These are phyloP conservation scores for Arion vulgaris DNA, from an alignment of 1,140 invertebrate species.

Conservation along the genomic window DNA sequence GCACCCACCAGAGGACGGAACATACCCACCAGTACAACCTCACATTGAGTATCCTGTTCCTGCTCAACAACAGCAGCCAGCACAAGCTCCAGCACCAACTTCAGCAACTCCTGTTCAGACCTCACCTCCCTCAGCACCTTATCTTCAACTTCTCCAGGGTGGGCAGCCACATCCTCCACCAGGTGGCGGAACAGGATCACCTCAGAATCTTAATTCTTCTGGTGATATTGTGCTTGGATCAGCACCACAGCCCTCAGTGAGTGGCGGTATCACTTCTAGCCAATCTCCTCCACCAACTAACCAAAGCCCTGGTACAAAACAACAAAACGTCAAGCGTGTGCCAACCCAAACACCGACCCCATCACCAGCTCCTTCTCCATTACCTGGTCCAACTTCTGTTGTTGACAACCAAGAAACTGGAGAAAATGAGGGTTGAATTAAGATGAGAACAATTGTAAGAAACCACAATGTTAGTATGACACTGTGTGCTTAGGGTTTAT, in stretches of 20 bases:
- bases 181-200: neutral
- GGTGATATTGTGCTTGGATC: neutral
- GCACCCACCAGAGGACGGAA: constrained; percentile 57
- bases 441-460: too few species aligned
- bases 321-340: neutral
- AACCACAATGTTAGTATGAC: too few species aligned
- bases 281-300: neutral
- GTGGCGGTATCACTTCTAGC: neutral
- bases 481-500: neutral
- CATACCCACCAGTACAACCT: constrained; percentile 2
- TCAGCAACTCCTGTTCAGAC: constrained; percentile 3
- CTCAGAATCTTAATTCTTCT: neutral
- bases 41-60: constrained; percentile 41
- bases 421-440: constrained; percentile 28
- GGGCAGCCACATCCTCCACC: neutral
- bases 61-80: neutral
- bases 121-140: neutral
- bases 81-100: neutral
- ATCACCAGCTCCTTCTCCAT: constrained; percentile 12
- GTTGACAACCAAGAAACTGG: constrained; percentile 37
- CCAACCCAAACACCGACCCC: constrained; percentile 23
- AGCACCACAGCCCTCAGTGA: neutral
- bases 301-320: neutral
- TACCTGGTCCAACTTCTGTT: constrained; percentile 7
- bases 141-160: neutral